phyloP scores from a whole-genome alignment of 2,113 vertebrate genomes.

The Fukomys damarensis region DNA sequence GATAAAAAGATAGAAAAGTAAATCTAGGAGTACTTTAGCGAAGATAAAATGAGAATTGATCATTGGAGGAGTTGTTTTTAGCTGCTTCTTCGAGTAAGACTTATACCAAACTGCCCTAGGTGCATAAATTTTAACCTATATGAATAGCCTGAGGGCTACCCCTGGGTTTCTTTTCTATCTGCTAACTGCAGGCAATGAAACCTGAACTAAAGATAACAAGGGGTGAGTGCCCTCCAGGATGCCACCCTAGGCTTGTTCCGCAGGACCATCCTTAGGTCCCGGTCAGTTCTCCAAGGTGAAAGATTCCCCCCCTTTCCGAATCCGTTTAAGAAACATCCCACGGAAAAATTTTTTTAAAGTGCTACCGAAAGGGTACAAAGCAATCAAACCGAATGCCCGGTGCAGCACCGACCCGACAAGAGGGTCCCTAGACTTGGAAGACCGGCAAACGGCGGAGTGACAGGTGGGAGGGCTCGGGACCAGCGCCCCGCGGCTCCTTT shows the following conservation, averaged over 20 bases:
- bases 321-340: neutral
- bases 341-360: neutral
- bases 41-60: neutral
- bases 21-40: neutral
- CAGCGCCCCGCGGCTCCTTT: neutral
- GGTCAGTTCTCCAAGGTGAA: neutral
- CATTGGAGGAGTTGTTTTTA: neutral
- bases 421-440: neutral
- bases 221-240: neutral
- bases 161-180: neutral
- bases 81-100: neutral
- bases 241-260: neutral
- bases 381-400: neutral
- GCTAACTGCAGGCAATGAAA: neutral
- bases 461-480: neutral
- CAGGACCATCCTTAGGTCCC: neutral
- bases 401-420: neutral
- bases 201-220: neutral
- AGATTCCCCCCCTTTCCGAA: neutral
- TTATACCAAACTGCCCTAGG: neutral
- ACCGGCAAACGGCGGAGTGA: neutral
- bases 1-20: neutral
- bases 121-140: neutral
- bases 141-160: neutral
- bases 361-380: neutral